Evolutionary conservation across 2,797 vertebrate species (phyloP).

Genomic region (Scyliorhinus canicula): DNA sequence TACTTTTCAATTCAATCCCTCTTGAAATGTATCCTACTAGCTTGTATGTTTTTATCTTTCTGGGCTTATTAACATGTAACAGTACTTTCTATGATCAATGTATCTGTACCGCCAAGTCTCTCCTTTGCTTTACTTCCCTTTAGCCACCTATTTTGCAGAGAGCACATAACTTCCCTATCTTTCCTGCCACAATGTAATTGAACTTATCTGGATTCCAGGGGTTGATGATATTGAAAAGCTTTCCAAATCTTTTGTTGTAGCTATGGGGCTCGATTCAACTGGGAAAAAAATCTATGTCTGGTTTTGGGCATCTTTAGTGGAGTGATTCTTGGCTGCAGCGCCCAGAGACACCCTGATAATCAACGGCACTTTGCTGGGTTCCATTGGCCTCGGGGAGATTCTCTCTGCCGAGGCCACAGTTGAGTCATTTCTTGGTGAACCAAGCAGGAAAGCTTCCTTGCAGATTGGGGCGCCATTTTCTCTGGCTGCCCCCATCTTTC

Average conservation of each 20-base stretch:
- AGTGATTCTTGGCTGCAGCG: too few species aligned
- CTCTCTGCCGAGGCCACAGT: too few species aligned
- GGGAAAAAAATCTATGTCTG: too few species aligned
- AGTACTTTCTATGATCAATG: not conserved
- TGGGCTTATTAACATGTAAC: not conserved
- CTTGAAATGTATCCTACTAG: not conserved
- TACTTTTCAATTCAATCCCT: not conserved
- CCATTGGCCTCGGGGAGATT: too few species aligned
- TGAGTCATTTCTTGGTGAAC: too few species aligned
- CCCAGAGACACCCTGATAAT: too few species aligned
- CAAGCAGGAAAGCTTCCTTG: too few species aligned
- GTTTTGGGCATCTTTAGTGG: too few species aligned
- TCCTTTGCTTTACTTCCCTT: not conserved
- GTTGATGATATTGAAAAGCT: not conserved
- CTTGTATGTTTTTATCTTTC: not conserved
- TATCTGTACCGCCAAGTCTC: not conserved
- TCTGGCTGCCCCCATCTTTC: too few species aligned
- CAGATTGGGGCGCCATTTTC: too few species aligned
- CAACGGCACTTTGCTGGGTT: too few species aligned
- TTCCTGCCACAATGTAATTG: not conserved
- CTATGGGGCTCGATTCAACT: too few species aligned
- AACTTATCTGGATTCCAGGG: not conserved
- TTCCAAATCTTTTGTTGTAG: not conserved
- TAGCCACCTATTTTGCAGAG: not conserved
- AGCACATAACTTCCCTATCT: not conserved